Conservation (phyloP, 2,113 vertebrate genomes). For the Heloderma charlesbogerti region DNA sequence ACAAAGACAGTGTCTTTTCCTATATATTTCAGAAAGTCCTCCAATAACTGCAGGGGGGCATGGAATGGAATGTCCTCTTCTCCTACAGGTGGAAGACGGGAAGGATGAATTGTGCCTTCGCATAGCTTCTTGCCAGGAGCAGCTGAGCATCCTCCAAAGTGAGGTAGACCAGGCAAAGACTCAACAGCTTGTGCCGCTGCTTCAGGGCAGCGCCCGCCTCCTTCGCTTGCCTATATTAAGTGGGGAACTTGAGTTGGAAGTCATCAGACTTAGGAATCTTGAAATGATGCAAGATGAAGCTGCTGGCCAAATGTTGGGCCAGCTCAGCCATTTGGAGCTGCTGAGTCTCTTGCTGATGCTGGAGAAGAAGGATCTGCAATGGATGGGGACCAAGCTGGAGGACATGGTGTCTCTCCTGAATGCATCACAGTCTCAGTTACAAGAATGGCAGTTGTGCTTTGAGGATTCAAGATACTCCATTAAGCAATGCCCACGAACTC, state of each 20-base stretch:
- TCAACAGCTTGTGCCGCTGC: conserved; percentile 23
- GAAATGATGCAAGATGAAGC: conserved; percentile 20
- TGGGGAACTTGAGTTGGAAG: conserved; percentile 13
- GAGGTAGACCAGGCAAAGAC: accelerated
- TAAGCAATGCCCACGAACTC: accelerated
- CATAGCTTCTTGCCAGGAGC: neutral
- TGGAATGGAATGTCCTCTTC: neutral
- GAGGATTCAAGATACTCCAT: neutral
- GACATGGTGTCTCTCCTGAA: neutral
- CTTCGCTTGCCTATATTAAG: neutral
- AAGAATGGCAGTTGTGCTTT: conserved; percentile 7
- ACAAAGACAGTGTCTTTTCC: neutral
- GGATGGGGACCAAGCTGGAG: conserved; percentile 27
- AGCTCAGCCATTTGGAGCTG: conserved; percentile 54
- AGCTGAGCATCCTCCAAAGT: accelerated
- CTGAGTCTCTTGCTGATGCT: conserved; percentile 40
- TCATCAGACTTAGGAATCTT: neutral
- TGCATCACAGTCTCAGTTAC: neutral
- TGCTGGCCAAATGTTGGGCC: accelerated
- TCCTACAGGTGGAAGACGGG: neutral
- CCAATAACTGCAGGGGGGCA: neutral
- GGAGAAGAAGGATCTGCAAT: conserved; percentile 47
- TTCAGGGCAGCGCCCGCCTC: neutral
- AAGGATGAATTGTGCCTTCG: neutral
- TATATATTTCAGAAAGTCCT: neutral